Base-by-base conservation (phyloP, 2,888 invertebrate species). In the Cosmia trapezina region DNA sequence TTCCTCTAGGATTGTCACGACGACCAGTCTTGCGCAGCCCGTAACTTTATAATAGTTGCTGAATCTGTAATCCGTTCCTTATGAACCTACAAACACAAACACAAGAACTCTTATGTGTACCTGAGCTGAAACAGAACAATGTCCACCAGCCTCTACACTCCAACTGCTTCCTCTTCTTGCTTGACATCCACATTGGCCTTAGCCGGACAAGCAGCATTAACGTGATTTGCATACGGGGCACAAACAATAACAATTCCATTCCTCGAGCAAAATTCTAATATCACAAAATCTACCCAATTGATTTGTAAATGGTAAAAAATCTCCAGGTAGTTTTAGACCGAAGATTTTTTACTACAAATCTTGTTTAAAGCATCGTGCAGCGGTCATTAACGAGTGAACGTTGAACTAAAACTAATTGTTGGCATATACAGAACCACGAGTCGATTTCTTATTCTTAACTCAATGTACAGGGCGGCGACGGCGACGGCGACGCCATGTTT, bases 401-500 rank as follows among this genome's bases (percentile, higher is more conserved):
- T 78, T 81, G 69, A 73, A 81, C 73, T 71, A 57, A 71, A 76
- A 54, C 22, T 59, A 66, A 59, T 49, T 64, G 33, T 63, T 33
- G 41, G 53, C n/a, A 68, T 70, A 63, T 86, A 81, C 84, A 83
- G 86, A 89, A 89, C 86, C 86, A 82, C 75, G 47, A 77, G 72
- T 59, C 72, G 56, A 69, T 64, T 81, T 80, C 74, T 84, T 77
- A 85, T 82, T 85, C 78, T 83, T 67, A 71, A 75, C 70, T 71
- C 65, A 77, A 68, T 79, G 80, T 81, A 66, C 83, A 88, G 89
- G 89, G 89, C 87, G 85, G 86, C 87, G 86, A 83, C 88, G 87
- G 83, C 88, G 88, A 84, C 90, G 87, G 84, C 91, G 92, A 89
- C 92, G 94, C 92, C 94, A 93, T 96, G 96, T 96, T 96, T 96